Conservation (phyloP, 2,113 vertebrate genomes). For the Oxyruncus cristatus region DNA sequence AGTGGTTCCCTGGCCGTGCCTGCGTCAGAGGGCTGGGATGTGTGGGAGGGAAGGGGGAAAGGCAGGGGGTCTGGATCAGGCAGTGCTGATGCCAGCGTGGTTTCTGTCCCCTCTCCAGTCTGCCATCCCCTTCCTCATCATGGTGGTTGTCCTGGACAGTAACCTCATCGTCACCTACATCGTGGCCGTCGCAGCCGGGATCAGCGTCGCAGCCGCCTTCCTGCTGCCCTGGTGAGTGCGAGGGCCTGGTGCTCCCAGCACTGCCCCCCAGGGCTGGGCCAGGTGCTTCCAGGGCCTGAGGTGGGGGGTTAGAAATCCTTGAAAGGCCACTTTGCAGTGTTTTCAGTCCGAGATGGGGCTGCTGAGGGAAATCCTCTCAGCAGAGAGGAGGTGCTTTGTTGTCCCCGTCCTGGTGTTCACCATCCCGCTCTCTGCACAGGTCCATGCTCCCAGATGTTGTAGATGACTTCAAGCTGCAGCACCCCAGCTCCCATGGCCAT, state of each 20-base stretch:
- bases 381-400: not conserved
- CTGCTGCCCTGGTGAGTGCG: slow-evolving; percentile 87
- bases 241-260: not conserved
- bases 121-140: slow-evolving; percentile 89
- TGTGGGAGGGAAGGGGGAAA: not conserved
- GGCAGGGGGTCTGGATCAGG: not conserved
- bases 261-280: not conserved
- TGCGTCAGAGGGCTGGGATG: accelerated
- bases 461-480: slow-evolving; percentile 90
- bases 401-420: not conserved
- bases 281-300: not conserved
- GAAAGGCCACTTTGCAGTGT: accelerated
- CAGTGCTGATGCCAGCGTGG: not conserved
- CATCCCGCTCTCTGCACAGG: slow-evolving; percentile 55
- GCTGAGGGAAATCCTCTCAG: not conserved
- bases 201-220: slow-evolving; percentile 89
- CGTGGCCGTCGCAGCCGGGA: slow-evolving; percentile 82
- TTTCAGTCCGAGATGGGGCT: not conserved
- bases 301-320: not conserved
- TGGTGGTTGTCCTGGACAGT: slow-evolving; percentile 75
- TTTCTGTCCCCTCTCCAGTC: slow-evolving; percentile 71
- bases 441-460: slow-evolving; percentile 94
- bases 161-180: slow-evolving; percentile 83
- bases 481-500: slow-evolving; percentile 78
- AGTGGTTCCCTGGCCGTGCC: not conserved